phyloP scores from a whole-genome alignment of 2,797 vertebrate genomes.

The Hypotaenidia philippensis region DNA sequence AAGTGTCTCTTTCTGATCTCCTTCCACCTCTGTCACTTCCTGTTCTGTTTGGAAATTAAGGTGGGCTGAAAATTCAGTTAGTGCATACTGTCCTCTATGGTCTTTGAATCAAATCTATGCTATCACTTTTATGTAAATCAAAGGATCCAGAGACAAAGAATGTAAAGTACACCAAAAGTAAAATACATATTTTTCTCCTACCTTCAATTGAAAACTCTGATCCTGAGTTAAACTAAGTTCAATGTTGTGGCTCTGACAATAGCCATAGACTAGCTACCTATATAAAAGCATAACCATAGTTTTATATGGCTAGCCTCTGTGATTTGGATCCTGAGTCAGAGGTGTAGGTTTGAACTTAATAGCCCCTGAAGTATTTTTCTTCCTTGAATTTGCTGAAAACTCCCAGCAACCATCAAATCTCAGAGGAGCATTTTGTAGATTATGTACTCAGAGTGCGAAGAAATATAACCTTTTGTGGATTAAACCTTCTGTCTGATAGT shows the following conservation, averaged over 20 bases:
- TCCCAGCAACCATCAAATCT: not conserved
- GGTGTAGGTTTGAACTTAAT: not conserved
- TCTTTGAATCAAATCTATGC: not conserved
- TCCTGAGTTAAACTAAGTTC: rapidly evolving
- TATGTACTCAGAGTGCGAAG: not conserved
- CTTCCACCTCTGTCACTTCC: not conserved
- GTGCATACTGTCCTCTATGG: not conserved
- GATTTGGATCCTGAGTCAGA: not conserved
- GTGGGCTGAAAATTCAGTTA: not conserved
- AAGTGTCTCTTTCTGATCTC: not conserved
- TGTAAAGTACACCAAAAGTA: not conserved
- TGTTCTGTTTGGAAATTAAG: not conserved
- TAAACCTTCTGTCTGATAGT: not conserved
- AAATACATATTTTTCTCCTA: not conserved
- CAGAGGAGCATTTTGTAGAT: not conserved
- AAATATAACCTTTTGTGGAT: not conserved
- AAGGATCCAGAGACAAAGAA: not conserved
- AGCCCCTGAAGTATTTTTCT: not conserved
- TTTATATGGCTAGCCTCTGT: not conserved
- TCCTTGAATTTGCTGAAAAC: not conserved
- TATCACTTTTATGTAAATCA: not conserved
- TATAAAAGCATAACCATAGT: rapidly evolving
- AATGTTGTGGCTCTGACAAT: not conserved
- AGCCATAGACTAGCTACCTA: not conserved
- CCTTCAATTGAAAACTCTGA: not conserved